Evolutionary conservation across 1,140 invertebrate genomes (phyloP).

Genomic region (Nilaparvata lugens): DNA sequence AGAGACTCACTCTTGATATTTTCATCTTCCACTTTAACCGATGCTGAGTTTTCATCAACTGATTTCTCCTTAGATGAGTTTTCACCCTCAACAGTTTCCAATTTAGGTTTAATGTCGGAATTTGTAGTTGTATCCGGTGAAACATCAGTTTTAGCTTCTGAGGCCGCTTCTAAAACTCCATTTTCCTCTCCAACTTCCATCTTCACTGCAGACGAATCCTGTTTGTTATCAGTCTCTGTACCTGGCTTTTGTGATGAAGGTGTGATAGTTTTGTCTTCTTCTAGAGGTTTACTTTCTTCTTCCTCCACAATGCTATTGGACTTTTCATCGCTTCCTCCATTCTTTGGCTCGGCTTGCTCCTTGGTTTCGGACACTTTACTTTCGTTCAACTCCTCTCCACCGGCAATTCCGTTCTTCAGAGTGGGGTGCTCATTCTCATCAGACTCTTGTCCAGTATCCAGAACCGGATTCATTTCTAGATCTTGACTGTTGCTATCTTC

Average conservation of each 20-base stretch:
- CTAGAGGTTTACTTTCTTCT: slow-evolving; percentile 2
- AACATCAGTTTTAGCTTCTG: not conserved
- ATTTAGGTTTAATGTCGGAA: not conserved
- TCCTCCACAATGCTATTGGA: not conserved
- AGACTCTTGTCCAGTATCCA: slow-evolving; percentile 39
- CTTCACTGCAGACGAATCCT: not conserved
- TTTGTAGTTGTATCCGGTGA: not conserved
- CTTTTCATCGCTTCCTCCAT: no score
- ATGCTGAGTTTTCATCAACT: no score
- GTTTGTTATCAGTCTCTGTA: not conserved
- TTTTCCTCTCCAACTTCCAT: slow-evolving; percentile 4
- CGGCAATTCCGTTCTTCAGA: slow-evolving; percentile 29
- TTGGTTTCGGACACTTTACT: slow-evolving; percentile 22
- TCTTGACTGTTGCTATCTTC: slow-evolving; percentile 56
- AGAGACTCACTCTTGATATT: no score
- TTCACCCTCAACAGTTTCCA: no score
- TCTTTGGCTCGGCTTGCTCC: slow-evolving; percentile 15
- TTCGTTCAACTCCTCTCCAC: slow-evolving; percentile 28
- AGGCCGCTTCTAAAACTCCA: slow-evolving; percentile 18
- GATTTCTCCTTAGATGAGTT: no score
- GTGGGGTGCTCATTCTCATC: not conserved
- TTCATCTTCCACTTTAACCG: no score
- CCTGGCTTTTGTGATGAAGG: no score
- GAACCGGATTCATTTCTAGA: slow-evolving; percentile 37
- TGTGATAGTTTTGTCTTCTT: not conserved